phyloP scores from a whole-genome alignment of 2,888 invertebrate genomes.

The Syrista parreyssii region DNA sequence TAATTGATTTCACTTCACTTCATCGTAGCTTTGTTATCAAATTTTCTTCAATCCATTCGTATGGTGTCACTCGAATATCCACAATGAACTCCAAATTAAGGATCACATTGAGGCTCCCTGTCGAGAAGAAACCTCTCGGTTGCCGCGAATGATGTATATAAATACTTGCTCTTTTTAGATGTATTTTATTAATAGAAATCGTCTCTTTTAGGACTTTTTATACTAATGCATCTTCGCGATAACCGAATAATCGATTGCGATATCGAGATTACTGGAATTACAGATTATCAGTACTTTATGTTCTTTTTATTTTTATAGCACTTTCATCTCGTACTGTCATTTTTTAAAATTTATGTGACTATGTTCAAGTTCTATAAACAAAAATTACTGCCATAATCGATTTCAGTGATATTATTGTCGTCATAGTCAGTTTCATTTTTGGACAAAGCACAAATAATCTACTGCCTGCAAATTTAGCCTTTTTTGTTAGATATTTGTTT shows the following conservation, averaged over 20 bases:
- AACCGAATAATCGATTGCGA: slow-evolving; percentile 15
- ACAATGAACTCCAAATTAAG: too few species aligned
- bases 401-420: too few species aligned
- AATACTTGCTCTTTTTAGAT: slow-evolving; percentile 5
- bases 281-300: neutral
- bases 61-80: neutral
- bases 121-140: neutral
- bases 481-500: too few species aligned
- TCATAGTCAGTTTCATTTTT: too few species aligned
- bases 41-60: neutral
- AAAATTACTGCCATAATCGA: too few species aligned
- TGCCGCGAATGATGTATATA: neutral
- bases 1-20: neutral
- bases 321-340: neutral
- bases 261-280: slow-evolving; percentile 25
- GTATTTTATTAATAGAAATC: slow-evolving; percentile 29
- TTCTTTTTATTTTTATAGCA: neutral
- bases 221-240: slow-evolving; percentile 32
- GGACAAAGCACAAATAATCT: too few species aligned
- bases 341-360: neutral
- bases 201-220: slow-evolving; percentile 31
- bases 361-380: neutral
- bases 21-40: neutral
- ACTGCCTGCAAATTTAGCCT: too few species aligned
- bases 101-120: neutral